phyloP scores from a whole-genome alignment of 2,888 invertebrate genomes.

The Andrena haemorrhoa region DNA sequence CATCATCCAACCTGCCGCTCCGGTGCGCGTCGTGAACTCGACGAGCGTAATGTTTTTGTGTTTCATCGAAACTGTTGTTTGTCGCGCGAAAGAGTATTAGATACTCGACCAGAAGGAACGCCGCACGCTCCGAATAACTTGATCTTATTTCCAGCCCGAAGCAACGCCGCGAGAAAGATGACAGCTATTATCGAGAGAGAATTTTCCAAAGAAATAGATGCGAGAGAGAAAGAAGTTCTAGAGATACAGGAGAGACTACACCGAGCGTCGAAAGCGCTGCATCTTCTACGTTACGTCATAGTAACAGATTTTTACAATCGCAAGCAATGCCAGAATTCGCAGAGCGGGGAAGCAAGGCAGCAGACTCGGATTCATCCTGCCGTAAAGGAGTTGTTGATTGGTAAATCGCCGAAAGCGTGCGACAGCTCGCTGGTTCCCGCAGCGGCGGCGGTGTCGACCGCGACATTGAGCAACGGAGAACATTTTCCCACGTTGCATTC shows the following conservation, averaged over 20 bases:
- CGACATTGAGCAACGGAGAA: not conserved
- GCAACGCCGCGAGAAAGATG: conserved; percentile 85
- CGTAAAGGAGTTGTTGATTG: conserved; percentile 90
- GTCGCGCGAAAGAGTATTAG: too few species aligned
- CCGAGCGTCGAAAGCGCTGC: conserved; percentile 87
- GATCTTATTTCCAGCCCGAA: conserved; percentile 72
- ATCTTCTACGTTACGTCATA: conserved; percentile 87
- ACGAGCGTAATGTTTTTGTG: not conserved
- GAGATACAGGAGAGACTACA: conserved; percentile 89
- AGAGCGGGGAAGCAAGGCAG: conserved; percentile 83
- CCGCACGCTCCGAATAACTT: not conserved
- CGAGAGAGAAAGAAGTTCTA: conserved; percentile 90
- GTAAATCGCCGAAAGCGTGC: conserved; percentile 85
- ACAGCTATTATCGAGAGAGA: conserved; percentile 89
- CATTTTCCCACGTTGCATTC: not conserved
- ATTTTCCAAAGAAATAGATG: conserved; percentile 89
- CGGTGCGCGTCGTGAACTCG: not conserved
- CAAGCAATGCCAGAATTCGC: conserved; percentile 85
- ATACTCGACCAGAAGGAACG: too few species aligned
- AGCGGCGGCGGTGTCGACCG: not conserved
- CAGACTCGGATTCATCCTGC: conserved; percentile 90
- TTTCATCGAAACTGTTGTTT: not conserved
- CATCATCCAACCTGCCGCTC: not conserved
- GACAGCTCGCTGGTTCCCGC: conserved; percentile 45
- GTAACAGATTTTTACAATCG: conserved; percentile 88